Evolutionary conservation across 1,140 invertebrate genomes (phyloP), one percentile per base, ranked within the genome.

Genomic region (Lordiphosa stackelbergi): DNA sequence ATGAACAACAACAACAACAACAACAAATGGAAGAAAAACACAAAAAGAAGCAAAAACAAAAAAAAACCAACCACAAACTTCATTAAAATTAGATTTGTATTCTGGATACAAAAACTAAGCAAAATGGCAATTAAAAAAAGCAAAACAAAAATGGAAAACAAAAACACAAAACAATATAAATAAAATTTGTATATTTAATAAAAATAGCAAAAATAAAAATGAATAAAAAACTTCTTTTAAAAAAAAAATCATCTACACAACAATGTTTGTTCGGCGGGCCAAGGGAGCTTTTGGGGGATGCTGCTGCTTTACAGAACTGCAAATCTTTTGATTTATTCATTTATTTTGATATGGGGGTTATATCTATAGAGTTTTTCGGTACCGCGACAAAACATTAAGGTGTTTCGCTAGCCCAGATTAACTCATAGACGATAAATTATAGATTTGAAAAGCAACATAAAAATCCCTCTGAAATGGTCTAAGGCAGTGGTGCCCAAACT

Each of bases 181-280:
- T 61, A 60, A 73, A 85, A 85, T 74, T 81, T 85, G 77, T 83
- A 83, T 83, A 83, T 83, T 83, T 83, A 83, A 83, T 81, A 81
- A 81, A 81, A 81, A 81, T 83, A 83, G 77, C 77, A 83, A 83
- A 83, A 31, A 83, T 83, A 83, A 83, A 73, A 78, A 60, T 69
- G 46, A 72, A 81, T 75, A 73, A 83, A 77, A 77, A 83, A 83
- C 63, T 77, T 83, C 78, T 83, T 83, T 83, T 83, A 83, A 83
- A 83, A 71, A 66, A 73, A 66, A 73, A 53, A 34, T 28, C 8
- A 31, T 31, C 28, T 8, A 7, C 28, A 31, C 1, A 31, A 31
- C 8, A 31, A 8, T 31, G 28, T 31, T 24, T 24, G 22, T 24
- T 24, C 1, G 22, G 22, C 22, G 22, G 19, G 19, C 3, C 19